A percentile compares a stretch with the other conserved stretches of the same genome.
These are phyloP conservation scores for Leptonema lineaticorne DNA, from an alignment of 1,140 invertebrate genomes.

Conservation along the genomic window DNA sequence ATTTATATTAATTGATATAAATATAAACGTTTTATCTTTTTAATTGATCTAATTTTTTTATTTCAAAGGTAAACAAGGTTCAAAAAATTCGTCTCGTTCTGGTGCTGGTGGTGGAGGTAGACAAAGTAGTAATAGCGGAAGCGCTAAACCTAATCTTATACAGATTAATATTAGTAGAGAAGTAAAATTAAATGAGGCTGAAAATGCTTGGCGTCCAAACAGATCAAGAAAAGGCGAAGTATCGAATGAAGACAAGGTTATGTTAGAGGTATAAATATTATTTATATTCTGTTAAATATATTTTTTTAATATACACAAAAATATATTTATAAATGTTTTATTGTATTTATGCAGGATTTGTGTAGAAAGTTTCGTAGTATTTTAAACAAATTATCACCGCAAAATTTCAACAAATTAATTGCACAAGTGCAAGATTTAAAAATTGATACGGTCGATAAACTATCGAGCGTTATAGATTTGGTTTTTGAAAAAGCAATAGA, in stretches of 20 bases:
- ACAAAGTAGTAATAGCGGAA: slow-evolving; percentile 41
- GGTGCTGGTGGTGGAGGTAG: slow-evolving; percentile 26
- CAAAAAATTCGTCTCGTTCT: slow-evolving; percentile 47
- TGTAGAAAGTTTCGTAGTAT: slow-evolving; percentile 85
- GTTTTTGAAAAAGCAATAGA: slow-evolving; percentile 95
- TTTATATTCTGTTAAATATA: background rate
- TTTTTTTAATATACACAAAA: background rate
- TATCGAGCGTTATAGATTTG: slow-evolving; percentile 83
- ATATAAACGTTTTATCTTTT: background rate
- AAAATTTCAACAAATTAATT: slow-evolving; percentile 84
- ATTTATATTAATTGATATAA: background rate
- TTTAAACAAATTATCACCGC: slow-evolving; percentile 92
- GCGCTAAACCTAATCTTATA: slow-evolving; percentile 58
- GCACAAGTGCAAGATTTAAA: slow-evolving; percentile 73
- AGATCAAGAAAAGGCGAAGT: slow-evolving; percentile 35
- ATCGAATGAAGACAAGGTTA: background rate
- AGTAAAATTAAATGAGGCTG: slow-evolving; percentile 79
- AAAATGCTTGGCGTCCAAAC: slow-evolving; percentile 88
- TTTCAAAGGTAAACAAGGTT: slow-evolving; percentile 8
- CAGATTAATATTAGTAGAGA: slow-evolving; percentile 73
- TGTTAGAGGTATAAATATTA: background rate
- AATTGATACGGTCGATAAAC: slow-evolving; percentile 77
- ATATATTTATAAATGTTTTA: background rate
- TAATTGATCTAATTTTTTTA: background rate
- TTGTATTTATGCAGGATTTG: slow-evolving; percentile 59